These are phyloP conservation scores for Procambarus virginalis DNA, from an alignment of 1,140 invertebrate genomes.

Conservation along the genomic window DNA sequence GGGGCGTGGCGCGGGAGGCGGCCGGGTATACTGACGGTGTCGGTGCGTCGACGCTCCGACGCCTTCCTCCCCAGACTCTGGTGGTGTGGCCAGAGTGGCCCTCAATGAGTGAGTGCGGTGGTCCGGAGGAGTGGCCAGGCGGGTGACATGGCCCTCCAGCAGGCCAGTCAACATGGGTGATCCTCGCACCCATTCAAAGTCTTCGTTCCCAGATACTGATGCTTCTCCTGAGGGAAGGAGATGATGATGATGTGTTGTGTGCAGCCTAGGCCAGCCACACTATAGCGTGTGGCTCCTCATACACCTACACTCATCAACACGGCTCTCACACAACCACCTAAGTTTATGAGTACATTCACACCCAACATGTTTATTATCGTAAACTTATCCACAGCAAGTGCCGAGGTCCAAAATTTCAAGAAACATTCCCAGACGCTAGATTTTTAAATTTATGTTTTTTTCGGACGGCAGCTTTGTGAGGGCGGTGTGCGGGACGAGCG, in stretches of 20 bases:
- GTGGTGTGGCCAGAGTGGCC: slow-evolving; percentile 45
- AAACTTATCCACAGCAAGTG: too few species aligned
- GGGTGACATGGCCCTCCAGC: slow-evolving; percentile 63
- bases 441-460: too few species aligned
- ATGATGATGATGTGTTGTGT: neutral
- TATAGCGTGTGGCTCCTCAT: too few species aligned
- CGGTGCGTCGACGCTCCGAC: slow-evolving; percentile 11
- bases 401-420: too few species aligned
- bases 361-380: too few species aligned
- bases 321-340: too few species aligned
- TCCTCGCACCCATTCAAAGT: slow-evolving; percentile 57
- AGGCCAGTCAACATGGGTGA: slow-evolving; percentile 63
- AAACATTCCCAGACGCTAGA: too few species aligned
- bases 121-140: slow-evolving; percentile 63
- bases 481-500: too few species aligned
- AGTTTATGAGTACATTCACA: too few species aligned
- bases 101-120: slow-evolving; percentile 29
- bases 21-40: slow-evolving; percentile 48
- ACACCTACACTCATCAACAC: too few species aligned
- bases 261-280: too few species aligned
- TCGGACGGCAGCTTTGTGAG: too few species aligned
- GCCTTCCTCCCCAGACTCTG: slow-evolving; percentile 43
- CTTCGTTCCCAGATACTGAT: slow-evolving; percentile 56
- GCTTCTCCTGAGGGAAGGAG: slow-evolving; percentile 50
- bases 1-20: slow-evolving; percentile 60